Percentiles rank a stretch among this genome's conserved stretches.
Conservation (phyloP, 2,113 vertebrate genomes). For the Limnothrissa miodon region DNA sequence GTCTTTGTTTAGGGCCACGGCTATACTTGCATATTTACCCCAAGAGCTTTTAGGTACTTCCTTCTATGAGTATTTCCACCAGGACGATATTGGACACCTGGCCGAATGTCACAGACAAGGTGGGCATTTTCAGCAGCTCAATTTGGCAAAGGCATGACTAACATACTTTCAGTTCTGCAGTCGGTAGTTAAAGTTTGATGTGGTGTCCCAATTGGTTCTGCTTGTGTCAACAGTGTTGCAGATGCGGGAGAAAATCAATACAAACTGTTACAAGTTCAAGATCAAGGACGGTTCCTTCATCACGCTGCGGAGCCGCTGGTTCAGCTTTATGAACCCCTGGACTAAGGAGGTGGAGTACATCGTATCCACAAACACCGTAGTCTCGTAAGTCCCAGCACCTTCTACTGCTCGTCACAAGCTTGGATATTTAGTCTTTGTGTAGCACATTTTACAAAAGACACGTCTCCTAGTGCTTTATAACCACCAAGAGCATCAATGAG, state of each 20-base stretch:
- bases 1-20: conserved; percentile 81
- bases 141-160: background rate
- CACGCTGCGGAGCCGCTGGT: conserved; percentile 94
- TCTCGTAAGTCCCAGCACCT: conserved; percentile 82
- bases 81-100: conserved; percentile 94
- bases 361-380: conserved; percentile 96
- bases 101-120: conserved; percentile 97
- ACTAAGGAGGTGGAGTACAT: conserved; percentile 99
- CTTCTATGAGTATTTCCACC: conserved; percentile 98
- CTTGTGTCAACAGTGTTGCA: conserved; percentile 82
- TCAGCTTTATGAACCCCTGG: conserved; percentile 99
- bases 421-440: too few species aligned
- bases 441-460: too few species aligned
- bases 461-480: too few species aligned
- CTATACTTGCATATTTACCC: conserved; percentile 94
- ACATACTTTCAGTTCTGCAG: background rate
- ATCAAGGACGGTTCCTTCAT: conserved; percentile 99
- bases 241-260: conserved; percentile 95
- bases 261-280: conserved; percentile 98
- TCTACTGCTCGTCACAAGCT: background rate
- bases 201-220: background rate
- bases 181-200: background rate
- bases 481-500: too few species aligned
- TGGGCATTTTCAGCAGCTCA: conserved; percentile 48
- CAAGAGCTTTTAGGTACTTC: conserved; percentile 98